phyloP scores from a whole-genome alignment of 2,888 invertebrate genomes.

The Phengaris arion region DNA sequence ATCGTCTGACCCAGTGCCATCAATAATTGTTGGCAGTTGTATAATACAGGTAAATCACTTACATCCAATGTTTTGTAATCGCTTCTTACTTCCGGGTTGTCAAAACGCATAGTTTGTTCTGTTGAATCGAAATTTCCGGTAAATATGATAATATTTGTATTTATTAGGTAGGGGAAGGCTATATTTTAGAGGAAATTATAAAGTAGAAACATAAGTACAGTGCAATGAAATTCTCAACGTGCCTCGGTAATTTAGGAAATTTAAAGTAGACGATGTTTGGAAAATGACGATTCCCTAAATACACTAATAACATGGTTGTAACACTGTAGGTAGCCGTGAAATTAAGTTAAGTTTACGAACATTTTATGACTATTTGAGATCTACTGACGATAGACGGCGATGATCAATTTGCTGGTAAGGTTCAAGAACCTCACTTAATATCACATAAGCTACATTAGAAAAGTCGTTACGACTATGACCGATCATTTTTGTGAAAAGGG shows the following conservation, averaged over 20 bases:
- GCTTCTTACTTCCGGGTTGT: conserved; percentile 5
- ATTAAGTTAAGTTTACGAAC: too few relatives aligned
- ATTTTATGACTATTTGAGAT: too few relatives aligned
- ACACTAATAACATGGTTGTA: too few relatives aligned
- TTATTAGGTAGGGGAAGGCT: too few relatives aligned
- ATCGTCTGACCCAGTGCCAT: conserved; percentile 12
- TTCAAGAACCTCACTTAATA: conserved; percentile 14
- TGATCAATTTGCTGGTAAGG: not conserved
- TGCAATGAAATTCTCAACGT: too few relatives aligned
- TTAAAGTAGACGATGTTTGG: too few relatives aligned
- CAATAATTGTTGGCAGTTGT: conserved; percentile 12
- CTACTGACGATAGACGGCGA: not conserved
- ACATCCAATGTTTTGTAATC: not conserved
- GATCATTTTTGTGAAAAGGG: conserved; percentile 19
- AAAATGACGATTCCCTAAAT: too few relatives aligned
- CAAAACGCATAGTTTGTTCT: not conserved
- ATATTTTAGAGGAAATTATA: too few relatives aligned
- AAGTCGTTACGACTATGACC: conserved; percentile 4
- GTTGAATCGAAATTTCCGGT: not conserved
- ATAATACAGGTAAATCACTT: conserved; percentile 18
- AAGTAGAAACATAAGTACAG: too few relatives aligned
- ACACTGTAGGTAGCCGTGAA: too few relatives aligned
- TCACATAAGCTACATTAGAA: conserved; percentile 12
- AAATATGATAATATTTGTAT: not conserved
- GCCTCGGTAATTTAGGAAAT: too few relatives aligned